phyloP scores from a whole-genome alignment of 2,888 invertebrate genomes.

The Cryptocheilus praepositus region DNA sequence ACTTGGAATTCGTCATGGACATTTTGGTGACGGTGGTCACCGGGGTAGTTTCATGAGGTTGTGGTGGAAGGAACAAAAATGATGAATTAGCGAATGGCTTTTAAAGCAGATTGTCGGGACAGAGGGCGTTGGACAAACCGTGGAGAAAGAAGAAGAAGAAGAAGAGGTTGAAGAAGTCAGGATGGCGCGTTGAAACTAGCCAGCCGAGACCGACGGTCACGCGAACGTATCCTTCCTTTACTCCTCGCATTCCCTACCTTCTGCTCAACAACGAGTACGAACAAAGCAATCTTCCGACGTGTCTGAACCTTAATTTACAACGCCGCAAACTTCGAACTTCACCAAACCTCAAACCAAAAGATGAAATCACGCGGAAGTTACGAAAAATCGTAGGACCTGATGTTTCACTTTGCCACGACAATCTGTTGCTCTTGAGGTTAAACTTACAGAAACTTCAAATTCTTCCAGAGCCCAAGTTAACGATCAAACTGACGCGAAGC shows the following conservation, averaged over 20 bases:
- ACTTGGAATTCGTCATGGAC: too few relatives aligned
- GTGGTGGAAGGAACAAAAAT: conserved; percentile 14
- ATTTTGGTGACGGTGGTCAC: not conserved
- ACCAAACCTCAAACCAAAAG: too few relatives aligned
- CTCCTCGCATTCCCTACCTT: conserved; percentile 20
- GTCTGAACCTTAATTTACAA: too few relatives aligned
- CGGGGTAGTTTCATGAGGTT: not conserved
- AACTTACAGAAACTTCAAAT: too few relatives aligned
- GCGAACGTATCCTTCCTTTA: conserved; percentile 57
- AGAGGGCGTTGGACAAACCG: conserved; percentile 8
- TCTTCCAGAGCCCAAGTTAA: too few relatives aligned
- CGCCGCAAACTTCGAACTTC: too few relatives aligned
- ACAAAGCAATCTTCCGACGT: conserved; percentile 34
- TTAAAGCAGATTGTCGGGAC: conserved; percentile 25
- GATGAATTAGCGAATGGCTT: conserved; percentile 30
- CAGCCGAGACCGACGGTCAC: conserved; percentile 69
- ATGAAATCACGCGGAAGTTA: too few relatives aligned
- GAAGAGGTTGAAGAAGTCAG: conserved; percentile 48
- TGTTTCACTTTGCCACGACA: too few relatives aligned
- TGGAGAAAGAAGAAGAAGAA: conserved; percentile 17
- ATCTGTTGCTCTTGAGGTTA: too few relatives aligned
- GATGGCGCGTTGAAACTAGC: conserved; percentile 58
- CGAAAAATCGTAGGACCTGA: too few relatives aligned
- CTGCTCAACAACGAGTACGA: conserved; percentile 35
- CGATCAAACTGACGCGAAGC: too few relatives aligned